Percentiles rank a stretch among this genome's conserved stretches.
phyloP scores from a whole-genome alignment of 2,888 invertebrate genomes.

The Lepeophtheirus nordmannii region DNA sequence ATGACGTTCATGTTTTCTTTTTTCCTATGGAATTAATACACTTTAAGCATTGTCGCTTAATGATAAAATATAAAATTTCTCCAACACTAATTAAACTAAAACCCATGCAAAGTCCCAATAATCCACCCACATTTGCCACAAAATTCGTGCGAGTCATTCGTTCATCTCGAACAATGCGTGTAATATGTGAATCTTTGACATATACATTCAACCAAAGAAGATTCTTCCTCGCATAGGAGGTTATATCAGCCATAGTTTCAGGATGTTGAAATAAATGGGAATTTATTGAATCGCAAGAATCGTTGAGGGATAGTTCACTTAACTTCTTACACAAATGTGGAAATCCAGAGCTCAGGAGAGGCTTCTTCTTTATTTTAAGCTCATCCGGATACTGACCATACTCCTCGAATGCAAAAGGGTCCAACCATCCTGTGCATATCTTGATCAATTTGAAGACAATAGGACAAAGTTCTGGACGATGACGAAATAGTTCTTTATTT shows the following conservation, averaged over 20 bases:
- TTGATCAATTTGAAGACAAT: constrained; percentile 17
- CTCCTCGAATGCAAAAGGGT: constrained; percentile 10
- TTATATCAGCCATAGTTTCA: neutral
- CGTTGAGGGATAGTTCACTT: neutral
- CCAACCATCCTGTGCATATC: constrained; percentile 20
- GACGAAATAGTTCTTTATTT: constrained; percentile 6
- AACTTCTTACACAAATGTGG: constrained; percentile 6
- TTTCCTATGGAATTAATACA: neutral
- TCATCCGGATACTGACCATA: constrained; percentile 21
- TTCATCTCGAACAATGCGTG: constrained; percentile 19
- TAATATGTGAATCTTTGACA: constrained; percentile 18
- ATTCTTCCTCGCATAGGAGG: constrained; percentile 12
- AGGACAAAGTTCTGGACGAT: constrained; percentile 12
- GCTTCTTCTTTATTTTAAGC: constrained; percentile 22
- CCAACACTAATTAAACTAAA: constrained; percentile 20
- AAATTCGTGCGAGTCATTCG: constrained; percentile 22
- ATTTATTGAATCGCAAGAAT: constrained; percentile 1
- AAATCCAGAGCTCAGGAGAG: neutral
- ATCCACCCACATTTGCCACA: constrained; percentile 20
- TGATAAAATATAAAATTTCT: constrained; percentile 18
- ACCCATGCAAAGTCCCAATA: constrained; percentile 20
- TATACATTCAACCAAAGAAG: constrained; percentile 22
- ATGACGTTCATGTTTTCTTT: neutral
- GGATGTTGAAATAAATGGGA: neutral
- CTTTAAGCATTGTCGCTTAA: neutral